phyloP scores from a whole-genome alignment of 2,797 vertebrate genomes.

The Sebastes iracundus region DNA sequence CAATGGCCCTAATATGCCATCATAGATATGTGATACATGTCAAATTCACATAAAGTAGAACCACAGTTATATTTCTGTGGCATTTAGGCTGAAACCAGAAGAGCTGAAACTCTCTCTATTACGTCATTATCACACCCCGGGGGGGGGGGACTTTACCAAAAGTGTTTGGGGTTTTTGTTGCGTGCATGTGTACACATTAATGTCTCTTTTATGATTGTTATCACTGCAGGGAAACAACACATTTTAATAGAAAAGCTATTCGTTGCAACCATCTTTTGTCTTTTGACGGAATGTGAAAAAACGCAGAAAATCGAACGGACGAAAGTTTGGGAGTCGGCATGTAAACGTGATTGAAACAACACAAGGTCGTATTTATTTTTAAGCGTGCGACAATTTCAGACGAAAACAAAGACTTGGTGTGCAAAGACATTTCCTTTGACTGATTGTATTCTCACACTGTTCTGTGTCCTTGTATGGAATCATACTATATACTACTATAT shows the following conservation, averaged over 20 bases:
- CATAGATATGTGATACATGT: background rate
- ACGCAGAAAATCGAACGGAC: too few species aligned
- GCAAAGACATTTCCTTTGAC: too few species aligned
- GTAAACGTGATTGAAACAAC: too few species aligned
- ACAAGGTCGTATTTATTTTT: too few species aligned
- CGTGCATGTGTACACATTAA: background rate
- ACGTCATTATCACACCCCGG: background rate
- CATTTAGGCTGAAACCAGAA: conserved; percentile 18
- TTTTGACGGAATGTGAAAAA: too few species aligned
- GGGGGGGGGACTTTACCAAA: background rate
- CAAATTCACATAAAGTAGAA: background rate
- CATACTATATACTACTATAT: background rate
- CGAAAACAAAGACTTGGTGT: too few species aligned
- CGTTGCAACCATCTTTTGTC: too few species aligned
- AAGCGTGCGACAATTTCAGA: too few species aligned
- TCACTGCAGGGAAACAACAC: background rate
- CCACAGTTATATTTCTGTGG: conserved; percentile 3
- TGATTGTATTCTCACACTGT: background rate
- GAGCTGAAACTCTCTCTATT: background rate
- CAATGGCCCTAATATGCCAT: too few species aligned
- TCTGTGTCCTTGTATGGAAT: background rate
- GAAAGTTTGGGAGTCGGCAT: too few species aligned
- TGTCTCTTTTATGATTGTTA: background rate
- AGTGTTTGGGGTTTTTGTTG: background rate
- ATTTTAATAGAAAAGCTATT: background rate